Evolutionary conservation across 2,797 vertebrate species (phyloP), one percentile per base, ranked within the genome.

Genomic region (Rhinichthys osculus): DNA sequence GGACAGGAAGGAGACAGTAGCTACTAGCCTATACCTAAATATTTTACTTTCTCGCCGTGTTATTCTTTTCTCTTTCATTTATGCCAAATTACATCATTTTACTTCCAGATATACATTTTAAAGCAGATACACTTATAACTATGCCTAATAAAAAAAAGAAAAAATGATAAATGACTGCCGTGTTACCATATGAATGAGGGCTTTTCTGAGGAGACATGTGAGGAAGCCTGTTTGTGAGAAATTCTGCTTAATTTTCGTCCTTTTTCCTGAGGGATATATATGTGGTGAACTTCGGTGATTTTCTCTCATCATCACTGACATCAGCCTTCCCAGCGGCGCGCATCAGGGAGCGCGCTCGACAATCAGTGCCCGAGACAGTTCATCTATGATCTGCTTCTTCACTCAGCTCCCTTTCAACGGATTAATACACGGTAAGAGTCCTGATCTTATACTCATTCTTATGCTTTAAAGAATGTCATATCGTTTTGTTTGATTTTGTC

Each of bases 301-400:
- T 76, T 67, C 73, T 80, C 70, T 87, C 86, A 90, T 89, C 72
- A 69, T 67, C 78, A 73, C 81, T 88, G 89, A 90, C 85, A 91
- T 87, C 87, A 90, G 78, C 69, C 38, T 27, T 62, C 23, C 81
- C 86, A 81, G 42, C 83, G 67, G 90, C 93, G 93, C 93, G 93
- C 94, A 66, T 82, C 35, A 78, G 91, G 90, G 87, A 54, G 90
- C 92, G 93, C 92, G 94, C 87, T 72, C 13, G 78, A 88, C 67
- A 88, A 67, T 89, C 90, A 88, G 90, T 87, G 88, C 85, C 87
- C 88, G 82, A 90, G 88, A 47, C 82, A 3, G 82, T 89, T 91
- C 88, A 40, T 57, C 23, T 30, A 7, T 27, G 59, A 4, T 54
- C 72, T 33, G 42, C 30, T 78, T 57, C 27, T 84, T 52, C 59